These are phyloP conservation scores for Andrena chrysosceles DNA, from an alignment of 2,888 invertebrate species.

Conservation along the genomic window DNA sequence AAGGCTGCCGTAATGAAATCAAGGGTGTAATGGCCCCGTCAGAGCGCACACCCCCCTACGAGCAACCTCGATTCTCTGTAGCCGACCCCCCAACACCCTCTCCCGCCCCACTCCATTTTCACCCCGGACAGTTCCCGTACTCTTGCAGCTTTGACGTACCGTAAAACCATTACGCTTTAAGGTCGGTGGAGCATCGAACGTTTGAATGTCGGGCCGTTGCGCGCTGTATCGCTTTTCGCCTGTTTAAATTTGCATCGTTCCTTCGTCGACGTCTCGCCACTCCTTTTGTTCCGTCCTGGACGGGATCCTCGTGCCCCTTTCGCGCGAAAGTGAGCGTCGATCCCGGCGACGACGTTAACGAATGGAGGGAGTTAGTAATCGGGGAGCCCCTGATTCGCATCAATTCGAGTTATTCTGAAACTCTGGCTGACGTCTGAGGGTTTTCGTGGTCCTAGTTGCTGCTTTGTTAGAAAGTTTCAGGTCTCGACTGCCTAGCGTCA, in stretches of 20 bases:
- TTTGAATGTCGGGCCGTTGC: slow-evolving; percentile 65
- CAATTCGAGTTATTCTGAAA: no score
- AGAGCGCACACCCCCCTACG: slow-evolving; percentile 77
- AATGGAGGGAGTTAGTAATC: no score
- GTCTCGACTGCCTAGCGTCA: not conserved
- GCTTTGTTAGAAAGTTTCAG: not conserved
- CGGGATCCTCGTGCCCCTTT: slow-evolving; percentile 4
- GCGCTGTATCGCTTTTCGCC: slow-evolving; percentile 64
- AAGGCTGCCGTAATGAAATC: slow-evolving; percentile 82
- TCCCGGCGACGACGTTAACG: not conserved
- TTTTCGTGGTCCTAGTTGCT: not conserved
- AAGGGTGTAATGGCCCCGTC: slow-evolving; percentile 83
- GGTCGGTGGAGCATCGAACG: slow-evolving; percentile 74
- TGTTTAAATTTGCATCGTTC: slow-evolving; percentile 61
- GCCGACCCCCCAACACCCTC: slow-evolving; percentile 50
- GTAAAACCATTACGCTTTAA: slow-evolving; percentile 80
- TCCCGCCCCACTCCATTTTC: slow-evolving; percentile 49
- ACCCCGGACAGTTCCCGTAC: slow-evolving; percentile 67
- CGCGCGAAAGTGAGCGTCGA: not conserved
- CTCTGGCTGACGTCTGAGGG: no score
- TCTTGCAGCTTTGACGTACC: slow-evolving; percentile 79
- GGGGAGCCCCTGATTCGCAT: no score
- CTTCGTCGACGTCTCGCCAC: slow-evolving; percentile 23
- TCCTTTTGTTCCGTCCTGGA: slow-evolving; percentile 14
- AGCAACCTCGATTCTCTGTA: slow-evolving; percentile 70